phyloP scores from a whole-genome alignment of 2,888 invertebrate species.

The Neuroscelio doddi region DNA sequence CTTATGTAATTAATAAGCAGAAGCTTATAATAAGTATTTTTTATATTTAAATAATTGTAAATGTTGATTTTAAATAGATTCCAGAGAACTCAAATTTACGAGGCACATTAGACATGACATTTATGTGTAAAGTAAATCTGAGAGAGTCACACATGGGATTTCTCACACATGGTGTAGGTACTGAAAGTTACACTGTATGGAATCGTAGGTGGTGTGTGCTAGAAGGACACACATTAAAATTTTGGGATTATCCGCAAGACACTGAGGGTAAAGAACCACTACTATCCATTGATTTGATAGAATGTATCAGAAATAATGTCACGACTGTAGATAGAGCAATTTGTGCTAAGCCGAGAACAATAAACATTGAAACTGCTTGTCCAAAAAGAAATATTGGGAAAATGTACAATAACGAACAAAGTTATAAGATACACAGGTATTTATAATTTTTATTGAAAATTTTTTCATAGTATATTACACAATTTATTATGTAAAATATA shows the following conservation, averaged over 20 bases:
- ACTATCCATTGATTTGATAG: conserved; percentile 68
- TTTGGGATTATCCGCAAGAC: conserved; percentile 74
- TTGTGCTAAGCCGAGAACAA: conserved; percentile 73
- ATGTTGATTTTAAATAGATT: not conserved
- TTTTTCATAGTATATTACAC: too few species aligned
- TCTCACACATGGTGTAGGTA: conserved; percentile 72
- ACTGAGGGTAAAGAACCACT: conserved; percentile 61
- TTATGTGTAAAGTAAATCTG: conserved; percentile 60
- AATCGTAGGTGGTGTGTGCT: conserved; percentile 75
- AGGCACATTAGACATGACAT: conserved; percentile 58
- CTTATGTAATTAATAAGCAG: too few species aligned
- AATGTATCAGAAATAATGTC: conserved; percentile 64
- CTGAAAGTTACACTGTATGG: conserved; percentile 71
- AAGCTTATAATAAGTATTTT: too few species aligned
- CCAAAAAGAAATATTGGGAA: conserved; percentile 24
- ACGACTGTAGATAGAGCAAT: conserved; percentile 68
- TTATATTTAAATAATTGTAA: too few species aligned
- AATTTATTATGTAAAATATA: too few species aligned
- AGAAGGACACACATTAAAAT: conserved; percentile 68
- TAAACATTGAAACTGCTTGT: conserved; percentile 66
- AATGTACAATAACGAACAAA: not conserved
- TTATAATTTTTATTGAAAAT: not conserved
- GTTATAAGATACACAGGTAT: conserved; percentile 39
- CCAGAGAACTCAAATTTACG: conserved; percentile 51
- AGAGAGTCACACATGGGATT: conserved; percentile 71